These are phyloP conservation scores for Mystacides longicornis DNA, from an alignment of 2,888 invertebrate species.

Conservation along the genomic window DNA sequence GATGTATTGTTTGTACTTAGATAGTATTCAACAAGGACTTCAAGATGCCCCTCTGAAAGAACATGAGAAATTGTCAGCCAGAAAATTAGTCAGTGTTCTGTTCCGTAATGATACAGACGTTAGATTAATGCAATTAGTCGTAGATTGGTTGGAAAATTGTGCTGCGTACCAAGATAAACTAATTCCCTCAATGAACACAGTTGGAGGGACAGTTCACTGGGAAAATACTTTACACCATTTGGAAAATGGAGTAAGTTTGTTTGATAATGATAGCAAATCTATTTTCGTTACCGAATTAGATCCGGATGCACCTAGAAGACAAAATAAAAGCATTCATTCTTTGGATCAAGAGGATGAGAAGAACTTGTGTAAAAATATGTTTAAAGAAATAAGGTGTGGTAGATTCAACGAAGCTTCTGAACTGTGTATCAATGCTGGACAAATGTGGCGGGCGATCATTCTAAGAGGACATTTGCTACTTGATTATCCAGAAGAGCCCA, in stretches of 20 bases:
- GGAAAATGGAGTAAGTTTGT: constrained; percentile 45
- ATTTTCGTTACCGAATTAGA: constrained; percentile 64
- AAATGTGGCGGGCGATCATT: constrained; percentile 86
- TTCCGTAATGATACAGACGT: constrained; percentile 49
- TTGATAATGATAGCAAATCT: constrained; percentile 42
- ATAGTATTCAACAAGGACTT: constrained; percentile 53
- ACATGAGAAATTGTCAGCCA: constrained; percentile 44
- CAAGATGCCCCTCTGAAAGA: constrained; percentile 40
- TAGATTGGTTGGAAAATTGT: constrained; percentile 89
- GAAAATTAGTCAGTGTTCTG: constrained; percentile 37
- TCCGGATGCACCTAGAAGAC: constrained; percentile 82
- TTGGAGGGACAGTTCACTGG: constrained; percentile 70
- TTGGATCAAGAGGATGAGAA: constrained; percentile 74
- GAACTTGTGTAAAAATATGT: constrained; percentile 52
- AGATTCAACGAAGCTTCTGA: constrained; percentile 78
- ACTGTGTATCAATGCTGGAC: constrained; percentile 77
- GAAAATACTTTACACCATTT: constrained; percentile 84
- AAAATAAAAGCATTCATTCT: constrained; percentile 72
- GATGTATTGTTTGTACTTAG: constrained; percentile 72
- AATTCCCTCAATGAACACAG: constrained; percentile 36
- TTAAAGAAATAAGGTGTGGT: constrained; percentile 76
- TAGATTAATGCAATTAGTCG: constrained; percentile 71
- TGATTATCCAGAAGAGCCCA: constrained; percentile 74
- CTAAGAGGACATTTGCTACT: constrained; percentile 85
- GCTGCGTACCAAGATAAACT: constrained; percentile 72